Percentiles rank a stretch among this genome's conserved stretches.
These are phyloP conservation scores for Eudyptes chrysolophus DNA, from an alignment of 2,113 vertebrate genomes.

Conservation along the genomic window DNA sequence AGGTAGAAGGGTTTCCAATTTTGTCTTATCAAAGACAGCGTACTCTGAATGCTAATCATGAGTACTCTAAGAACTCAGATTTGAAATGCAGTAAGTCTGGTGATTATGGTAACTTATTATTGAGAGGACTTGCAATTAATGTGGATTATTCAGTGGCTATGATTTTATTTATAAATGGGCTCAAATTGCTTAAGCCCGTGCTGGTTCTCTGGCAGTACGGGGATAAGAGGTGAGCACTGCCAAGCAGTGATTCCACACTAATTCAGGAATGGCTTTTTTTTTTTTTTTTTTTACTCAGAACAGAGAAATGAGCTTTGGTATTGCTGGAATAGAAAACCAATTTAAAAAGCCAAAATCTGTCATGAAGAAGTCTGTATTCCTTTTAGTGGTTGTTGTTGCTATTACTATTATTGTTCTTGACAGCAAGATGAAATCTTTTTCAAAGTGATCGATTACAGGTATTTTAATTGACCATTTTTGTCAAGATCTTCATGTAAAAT, in stretches of 20 bases:
- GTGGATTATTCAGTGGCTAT: neutral
- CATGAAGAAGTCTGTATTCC: neutral
- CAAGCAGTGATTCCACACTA: neutral
- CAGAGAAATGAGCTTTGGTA: neutral
- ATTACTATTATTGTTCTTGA: neutral
- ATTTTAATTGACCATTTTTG: neutral
- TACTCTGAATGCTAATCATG: neutral
- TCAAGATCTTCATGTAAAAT: neutral
- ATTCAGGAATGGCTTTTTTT: neutral
- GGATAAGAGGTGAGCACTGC: neutral
- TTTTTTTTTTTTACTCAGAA: neutral
- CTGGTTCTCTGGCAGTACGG: neutral
- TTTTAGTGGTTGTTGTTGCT: neutral
- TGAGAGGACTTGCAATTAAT: neutral
- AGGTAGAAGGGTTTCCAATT: neutral
- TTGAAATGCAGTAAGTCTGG: neutral
- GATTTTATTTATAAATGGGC: neutral
- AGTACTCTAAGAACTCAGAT: neutral
- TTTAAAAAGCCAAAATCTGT: neutral
- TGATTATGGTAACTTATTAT: neutral
- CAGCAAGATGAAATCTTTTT: neutral
- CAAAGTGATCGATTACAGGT: neutral
- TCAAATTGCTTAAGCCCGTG: accelerated
- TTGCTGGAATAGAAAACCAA: neutral
- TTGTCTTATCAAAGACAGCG: neutral